A percentile compares a stretch with the other conserved stretches of the same genome.
These are phyloP conservation scores for Merops nubicus DNA, from an alignment of 2,113 vertebrate genomes.

Conservation along the genomic window DNA sequence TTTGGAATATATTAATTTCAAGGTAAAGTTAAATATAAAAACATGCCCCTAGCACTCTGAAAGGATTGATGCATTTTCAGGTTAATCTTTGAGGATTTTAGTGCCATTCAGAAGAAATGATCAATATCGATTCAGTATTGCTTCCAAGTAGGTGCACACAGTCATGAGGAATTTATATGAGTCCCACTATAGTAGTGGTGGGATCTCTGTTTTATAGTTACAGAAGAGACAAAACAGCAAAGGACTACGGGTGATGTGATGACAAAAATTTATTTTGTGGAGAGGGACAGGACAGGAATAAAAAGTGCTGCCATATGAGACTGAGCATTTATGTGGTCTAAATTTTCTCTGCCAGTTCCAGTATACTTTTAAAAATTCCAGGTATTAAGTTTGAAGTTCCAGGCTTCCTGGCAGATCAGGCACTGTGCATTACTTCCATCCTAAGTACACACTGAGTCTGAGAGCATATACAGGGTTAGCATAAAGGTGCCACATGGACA, in stretches of 20 bases:
- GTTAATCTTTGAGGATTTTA: slow-evolving; percentile 1
- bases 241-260: not conserved
- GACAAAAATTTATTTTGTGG: not conserved
- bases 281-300: not conserved
- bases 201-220: not conserved
- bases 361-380: not conserved
- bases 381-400: not conserved
- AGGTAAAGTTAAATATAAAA: not conserved
- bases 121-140: not conserved
- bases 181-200: not conserved
- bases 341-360: not conserved
- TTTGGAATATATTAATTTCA: not conserved
- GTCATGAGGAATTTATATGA: not conserved
- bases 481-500: rapidly evolving
- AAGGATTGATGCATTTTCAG: not conserved
- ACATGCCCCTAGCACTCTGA: not conserved
- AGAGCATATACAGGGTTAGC: not conserved
- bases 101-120: not conserved
- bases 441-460: rapidly evolving
- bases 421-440: not conserved
- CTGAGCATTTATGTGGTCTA: not conserved
- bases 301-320: not conserved
- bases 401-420: not conserved
- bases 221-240: not conserved
- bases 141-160: not conserved